Evolutionary conservation across 2,888 invertebrate species (phyloP).

Genomic region (Oeneis ivallda): DNA sequence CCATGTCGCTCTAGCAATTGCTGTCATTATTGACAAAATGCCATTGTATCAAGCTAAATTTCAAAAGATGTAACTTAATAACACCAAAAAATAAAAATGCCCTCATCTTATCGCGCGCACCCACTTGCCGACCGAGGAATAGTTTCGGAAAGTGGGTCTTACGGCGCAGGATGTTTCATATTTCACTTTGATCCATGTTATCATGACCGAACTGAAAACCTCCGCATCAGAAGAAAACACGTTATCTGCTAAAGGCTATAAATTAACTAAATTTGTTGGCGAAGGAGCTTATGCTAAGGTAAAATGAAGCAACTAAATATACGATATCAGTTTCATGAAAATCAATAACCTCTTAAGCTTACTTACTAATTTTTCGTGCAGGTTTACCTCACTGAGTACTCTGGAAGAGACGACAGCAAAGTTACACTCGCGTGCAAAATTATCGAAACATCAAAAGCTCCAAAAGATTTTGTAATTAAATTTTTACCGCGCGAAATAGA

Average conservation of each 20-base stretch:
- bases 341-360: not conserved
- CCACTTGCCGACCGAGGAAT: conserved; percentile 46
- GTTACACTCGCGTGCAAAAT: conserved; percentile 85
- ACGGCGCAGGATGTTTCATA: conserved; percentile 48
- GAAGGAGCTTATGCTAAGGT: conserved; percentile 92
- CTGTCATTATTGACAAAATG: conserved; percentile 35
- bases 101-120: conserved; percentile 50
- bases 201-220: conserved; percentile 73
- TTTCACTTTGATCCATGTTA: conserved; percentile 54
- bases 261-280: conserved; percentile 84
- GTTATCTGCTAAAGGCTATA: conserved; percentile 81
- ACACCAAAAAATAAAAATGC: conserved; percentile 59
- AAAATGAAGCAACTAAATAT: conserved; percentile 13
- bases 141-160: conserved; percentile 44
- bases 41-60: conserved; percentile 53
- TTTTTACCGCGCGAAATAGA: conserved; percentile 92
- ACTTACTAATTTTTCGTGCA: conserved; percentile 41
- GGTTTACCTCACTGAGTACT: conserved; percentile 72
- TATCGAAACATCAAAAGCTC: conserved; percentile 87
- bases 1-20: conserved; percentile 22
- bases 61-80: conserved; percentile 48
- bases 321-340: not conserved
- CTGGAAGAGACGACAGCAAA: conserved; percentile 57
- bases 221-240: conserved; percentile 74
- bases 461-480: conserved; percentile 89